Evolutionary conservation across 2,888 invertebrate species (phyloP).

Genomic region (Eupeodes latifasciatus): DNA sequence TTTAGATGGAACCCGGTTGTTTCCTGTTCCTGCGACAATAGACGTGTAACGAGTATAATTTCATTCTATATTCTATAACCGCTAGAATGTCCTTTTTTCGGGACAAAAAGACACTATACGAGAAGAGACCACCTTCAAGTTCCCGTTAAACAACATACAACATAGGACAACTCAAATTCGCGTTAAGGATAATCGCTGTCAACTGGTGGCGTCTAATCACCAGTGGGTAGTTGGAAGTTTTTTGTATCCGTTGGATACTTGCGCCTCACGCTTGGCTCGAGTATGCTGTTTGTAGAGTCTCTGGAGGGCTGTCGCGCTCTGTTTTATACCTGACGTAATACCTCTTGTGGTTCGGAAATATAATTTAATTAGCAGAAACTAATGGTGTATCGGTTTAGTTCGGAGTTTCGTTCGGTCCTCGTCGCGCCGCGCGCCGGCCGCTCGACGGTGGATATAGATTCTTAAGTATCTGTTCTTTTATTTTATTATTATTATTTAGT

Average conservation of each 20-base stretch:
- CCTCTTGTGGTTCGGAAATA: constrained; percentile 61
- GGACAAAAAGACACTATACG: constrained; percentile 10
- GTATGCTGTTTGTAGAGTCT: constrained; percentile 68
- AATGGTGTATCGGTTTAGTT: constrained; percentile 68
- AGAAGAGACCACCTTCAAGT: constrained; percentile 19
- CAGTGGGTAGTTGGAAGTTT: constrained; percentile 43
- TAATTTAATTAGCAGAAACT: constrained; percentile 74
- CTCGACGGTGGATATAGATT: background rate
- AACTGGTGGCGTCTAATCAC: constrained; percentile 66
- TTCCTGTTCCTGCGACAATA: constrained; percentile 54
- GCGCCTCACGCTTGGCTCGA: constrained; percentile 56
- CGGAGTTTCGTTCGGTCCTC: constrained; percentile 36
- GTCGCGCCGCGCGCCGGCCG: too few species aligned
- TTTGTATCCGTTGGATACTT: constrained; percentile 51
- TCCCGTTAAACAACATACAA: too few species aligned
- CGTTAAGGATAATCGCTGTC: constrained; percentile 66
- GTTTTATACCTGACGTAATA: constrained; percentile 75
- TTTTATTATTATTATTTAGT: background rate
- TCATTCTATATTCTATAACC: constrained; percentile 30
- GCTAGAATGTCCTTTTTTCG: constrained; percentile 36
- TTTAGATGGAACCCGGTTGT: constrained; percentile 3
- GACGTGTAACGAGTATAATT: constrained; percentile 62
- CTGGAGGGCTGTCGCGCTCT: constrained; percentile 65
- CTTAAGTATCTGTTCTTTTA: background rate
- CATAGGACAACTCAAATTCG: constrained; percentile 64